A percentile compares a stretch with the other conserved stretches of the same genome.
Conservation (phyloP, 2,888 invertebrate species). For the Phaedon cochleariae region DNA sequence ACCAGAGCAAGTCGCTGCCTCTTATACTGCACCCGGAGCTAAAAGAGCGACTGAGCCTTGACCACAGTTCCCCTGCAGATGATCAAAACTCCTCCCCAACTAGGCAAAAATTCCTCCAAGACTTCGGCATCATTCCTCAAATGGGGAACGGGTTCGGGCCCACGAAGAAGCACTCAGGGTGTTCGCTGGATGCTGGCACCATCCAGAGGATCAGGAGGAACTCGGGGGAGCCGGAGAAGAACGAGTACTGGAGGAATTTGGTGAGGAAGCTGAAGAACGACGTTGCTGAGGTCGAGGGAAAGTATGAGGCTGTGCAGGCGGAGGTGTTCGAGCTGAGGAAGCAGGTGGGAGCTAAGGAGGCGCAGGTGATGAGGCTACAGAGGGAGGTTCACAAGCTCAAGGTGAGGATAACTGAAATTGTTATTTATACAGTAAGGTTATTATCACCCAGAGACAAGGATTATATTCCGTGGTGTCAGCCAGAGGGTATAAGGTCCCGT, state of each 20-base stretch:
- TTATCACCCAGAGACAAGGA: too few species aligned
- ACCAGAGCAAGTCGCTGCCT: constrained; percentile 43
- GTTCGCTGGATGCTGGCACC: constrained; percentile 51
- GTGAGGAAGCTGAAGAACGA: constrained; percentile 64
- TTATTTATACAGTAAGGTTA: too few species aligned
- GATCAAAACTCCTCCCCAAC: constrained; percentile 46
- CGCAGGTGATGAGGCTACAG: constrained; percentile 69
- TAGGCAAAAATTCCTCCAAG: constrained; percentile 58
- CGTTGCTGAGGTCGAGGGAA: constrained; percentile 63
- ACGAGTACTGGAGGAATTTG: constrained; percentile 56
- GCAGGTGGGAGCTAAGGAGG: constrained; percentile 66
- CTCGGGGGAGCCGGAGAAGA: constrained; percentile 52
- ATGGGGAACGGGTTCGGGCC: constrained; percentile 59
- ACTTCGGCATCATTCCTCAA: constrained; percentile 57
- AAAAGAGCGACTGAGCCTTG: constrained; percentile 50
- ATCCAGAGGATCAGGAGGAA: constrained; percentile 48
- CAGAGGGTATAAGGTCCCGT: too few species aligned
- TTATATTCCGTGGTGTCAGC: too few species aligned
- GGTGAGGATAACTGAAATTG: constrained; percentile 63
- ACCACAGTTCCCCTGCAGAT: constrained; percentile 48
- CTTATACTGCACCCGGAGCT: constrained; percentile 46
- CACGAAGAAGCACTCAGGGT: constrained; percentile 47
- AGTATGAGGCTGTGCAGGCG: constrained; percentile 63
- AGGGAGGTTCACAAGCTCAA: constrained; percentile 77
- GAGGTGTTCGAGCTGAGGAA: constrained; percentile 68